Base-by-base conservation (phyloP, 2,797 vertebrate species). In the Pygocentrus nattereri region DNA sequence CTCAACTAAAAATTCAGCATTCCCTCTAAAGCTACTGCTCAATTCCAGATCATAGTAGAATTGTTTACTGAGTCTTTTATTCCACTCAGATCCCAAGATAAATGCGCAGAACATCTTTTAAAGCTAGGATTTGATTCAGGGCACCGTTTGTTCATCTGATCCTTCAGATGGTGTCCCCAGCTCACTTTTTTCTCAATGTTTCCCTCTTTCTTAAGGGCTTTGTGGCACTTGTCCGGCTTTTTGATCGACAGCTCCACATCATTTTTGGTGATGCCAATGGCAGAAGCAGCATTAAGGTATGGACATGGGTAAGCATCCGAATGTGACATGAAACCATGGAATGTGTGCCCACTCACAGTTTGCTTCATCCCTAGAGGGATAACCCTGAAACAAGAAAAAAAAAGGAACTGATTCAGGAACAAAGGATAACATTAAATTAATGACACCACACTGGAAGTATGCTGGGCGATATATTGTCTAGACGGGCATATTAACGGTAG, bases 301-400 rank as follows among this genome's bases (percentile, higher is more conserved):
- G 97, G 96, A 56, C 96, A 96, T 0, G 93, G 95, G 88, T 99
- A 99, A 4, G 88, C 85, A 74, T 97, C 95, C 0, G 95, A 76
- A 88, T 99, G 98, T 0, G 97, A 97, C 97, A 98, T 98, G 81
- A 99, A 99, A 74, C 98, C 98, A 54, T 77, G 92, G 88, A 99
- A 99, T 10, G 91, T 93, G 83, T 98, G 94, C n/a, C 97, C 96
- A 34, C 93, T 95, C 79, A 99, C 88, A 2, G 91, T 96, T 89
- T 99, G 97, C 83, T 96, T 88, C 74, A 91, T 92, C 10, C 96
- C 95, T 75, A 95, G 93, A 0, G 97, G 94, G 79, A 99, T 95
- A 25, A 97, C 98, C 89, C 98, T 99, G 86, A 34, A 89, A 84
- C 23, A 79, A 72, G 1, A 74, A 30, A 10, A 72, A 38, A 64